These are phyloP conservation scores for Drosophila gunungcola DNA, from an alignment of 1,140 invertebrate species.

Conservation along the genomic window DNA sequence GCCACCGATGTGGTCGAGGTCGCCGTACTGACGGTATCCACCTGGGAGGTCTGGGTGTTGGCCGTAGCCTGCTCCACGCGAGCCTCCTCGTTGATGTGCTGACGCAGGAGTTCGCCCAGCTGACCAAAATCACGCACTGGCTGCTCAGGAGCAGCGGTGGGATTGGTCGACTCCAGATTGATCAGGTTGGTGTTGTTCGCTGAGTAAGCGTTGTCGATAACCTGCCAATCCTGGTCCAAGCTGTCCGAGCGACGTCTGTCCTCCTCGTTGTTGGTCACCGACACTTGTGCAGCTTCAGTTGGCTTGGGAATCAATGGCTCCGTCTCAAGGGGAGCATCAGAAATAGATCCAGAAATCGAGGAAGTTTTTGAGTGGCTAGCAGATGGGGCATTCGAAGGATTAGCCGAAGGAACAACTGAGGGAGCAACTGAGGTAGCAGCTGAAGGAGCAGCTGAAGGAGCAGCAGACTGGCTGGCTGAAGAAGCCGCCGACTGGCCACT, in stretches of 20 bases:
- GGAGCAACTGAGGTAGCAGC: conserved; percentile 3
- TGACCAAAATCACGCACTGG: conserved; percentile 50
- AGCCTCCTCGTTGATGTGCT: conserved; percentile 60
- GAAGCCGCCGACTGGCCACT: conserved; percentile 11
- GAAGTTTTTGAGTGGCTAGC: not conserved
- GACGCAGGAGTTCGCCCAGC: conserved; percentile 60
- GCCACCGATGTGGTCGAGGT: conserved; percentile 56
- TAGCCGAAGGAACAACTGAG: conserved; percentile 1
- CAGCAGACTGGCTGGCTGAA: conserved; percentile 3
- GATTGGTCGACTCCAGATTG: conserved; percentile 42
- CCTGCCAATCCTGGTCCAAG: conserved; percentile 72
- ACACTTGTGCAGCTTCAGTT: not conserved
- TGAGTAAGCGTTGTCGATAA: conserved; percentile 57
- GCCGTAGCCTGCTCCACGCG: conserved; percentile 57
- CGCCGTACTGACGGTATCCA: conserved; percentile 60
- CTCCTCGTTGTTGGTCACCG: not conserved
- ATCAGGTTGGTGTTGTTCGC: conserved; percentile 50
- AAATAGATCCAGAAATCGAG: conserved; percentile 19
- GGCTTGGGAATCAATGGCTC: conserved; percentile 14
- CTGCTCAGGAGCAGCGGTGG: conserved; percentile 17
- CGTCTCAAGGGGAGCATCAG: conserved; percentile 19
- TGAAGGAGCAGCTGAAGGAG: conserved; percentile 8
- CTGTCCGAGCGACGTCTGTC: conserved; percentile 59
- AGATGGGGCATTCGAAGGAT: conserved; percentile 1
- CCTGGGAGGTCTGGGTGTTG: conserved; percentile 67